Percentiles rank a stretch among this genome's conserved stretches.
phyloP scores from a whole-genome alignment of 2,888 invertebrate genomes.

The Thalpophila matura region DNA sequence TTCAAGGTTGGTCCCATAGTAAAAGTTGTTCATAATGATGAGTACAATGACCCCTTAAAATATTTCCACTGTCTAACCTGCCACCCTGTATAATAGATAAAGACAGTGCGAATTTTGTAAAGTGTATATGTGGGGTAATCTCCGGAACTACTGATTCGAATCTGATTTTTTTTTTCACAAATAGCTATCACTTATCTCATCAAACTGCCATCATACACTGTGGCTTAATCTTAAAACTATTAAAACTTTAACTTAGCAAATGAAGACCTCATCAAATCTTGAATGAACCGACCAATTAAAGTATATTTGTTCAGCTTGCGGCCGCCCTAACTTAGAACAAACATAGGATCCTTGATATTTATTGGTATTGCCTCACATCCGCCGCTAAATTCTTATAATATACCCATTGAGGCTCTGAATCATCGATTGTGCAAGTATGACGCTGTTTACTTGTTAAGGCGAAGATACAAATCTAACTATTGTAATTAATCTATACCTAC shows the following conservation, averaged over 20 bases:
- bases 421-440: slow-evolving; percentile 73
- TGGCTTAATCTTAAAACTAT: too few species aligned
- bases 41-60: too few species aligned
- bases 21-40: too few species aligned
- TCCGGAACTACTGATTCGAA: too few species aligned
- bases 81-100: too few species aligned
- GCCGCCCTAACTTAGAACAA: slow-evolving; percentile 59
- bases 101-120: too few species aligned
- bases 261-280: neutral
- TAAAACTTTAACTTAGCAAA: neutral
- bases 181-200: too few species aligned
- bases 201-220: too few species aligned
- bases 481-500: neutral
- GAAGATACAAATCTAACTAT: slow-evolving; percentile 12
- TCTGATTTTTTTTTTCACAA: too few species aligned
- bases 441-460: slow-evolving; percentile 57
- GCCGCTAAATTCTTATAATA: slow-evolving; percentile 67
- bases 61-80: too few species aligned
- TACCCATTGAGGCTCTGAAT: slow-evolving; percentile 67
- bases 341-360: slow-evolving; percentile 75
- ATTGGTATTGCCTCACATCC: slow-evolving; percentile 77
- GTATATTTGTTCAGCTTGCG: slow-evolving; percentile 39
- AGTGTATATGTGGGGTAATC: too few species aligned
- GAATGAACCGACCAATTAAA: neutral
- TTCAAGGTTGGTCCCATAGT: too few species aligned